A percentile compares a stretch with the other conserved stretches of the same genome.
These are phyloP conservation scores for Lepeophtheirus nordmannii DNA, from an alignment of 2,888 invertebrate species.

Conservation along the genomic window DNA sequence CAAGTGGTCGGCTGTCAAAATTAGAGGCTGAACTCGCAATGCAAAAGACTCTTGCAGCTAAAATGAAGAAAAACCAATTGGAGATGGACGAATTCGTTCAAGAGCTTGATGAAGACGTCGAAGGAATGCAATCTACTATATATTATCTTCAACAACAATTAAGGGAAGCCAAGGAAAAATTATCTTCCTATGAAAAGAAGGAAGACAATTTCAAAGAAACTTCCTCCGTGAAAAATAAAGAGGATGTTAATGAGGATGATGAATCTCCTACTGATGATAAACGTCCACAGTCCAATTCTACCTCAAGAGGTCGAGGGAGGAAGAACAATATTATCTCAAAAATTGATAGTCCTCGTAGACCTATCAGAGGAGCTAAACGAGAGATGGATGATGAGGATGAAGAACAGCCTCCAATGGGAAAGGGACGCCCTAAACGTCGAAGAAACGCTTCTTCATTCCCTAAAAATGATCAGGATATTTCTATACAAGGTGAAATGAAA, in stretches of 20 bases:
- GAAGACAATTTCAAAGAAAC: not conserved
- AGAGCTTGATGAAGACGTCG: constrained; percentile 76
- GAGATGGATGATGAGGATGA: not conserved
- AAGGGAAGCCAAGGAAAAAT: constrained; percentile 54
- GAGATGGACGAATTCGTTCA: constrained; percentile 40
- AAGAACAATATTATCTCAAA: not conserved
- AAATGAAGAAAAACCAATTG: constrained; percentile 88
- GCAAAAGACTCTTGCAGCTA: constrained; percentile 86
- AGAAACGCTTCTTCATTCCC: not conserved
- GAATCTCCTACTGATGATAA: not conserved
- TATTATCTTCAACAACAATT: constrained; percentile 82
- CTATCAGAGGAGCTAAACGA: not conserved
- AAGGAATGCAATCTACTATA: constrained; percentile 96
- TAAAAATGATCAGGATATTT: constrained; percentile 1
- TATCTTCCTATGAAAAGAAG: not conserved
- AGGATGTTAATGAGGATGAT: not conserved
- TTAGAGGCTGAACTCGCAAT: constrained; percentile 85
- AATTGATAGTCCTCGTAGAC: not conserved
- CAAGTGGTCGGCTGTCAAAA: constrained; percentile 83
- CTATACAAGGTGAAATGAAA: not conserved
- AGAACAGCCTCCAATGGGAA: not conserved
- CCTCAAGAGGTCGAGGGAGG: not conserved
- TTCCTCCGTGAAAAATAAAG: not conserved
- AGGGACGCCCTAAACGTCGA: constrained; percentile 7
- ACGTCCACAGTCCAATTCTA: not conserved